These are phyloP conservation scores for Varanus komodoensis DNA, from an alignment of 2,113 vertebrate species.

Conservation along the genomic window DNA sequence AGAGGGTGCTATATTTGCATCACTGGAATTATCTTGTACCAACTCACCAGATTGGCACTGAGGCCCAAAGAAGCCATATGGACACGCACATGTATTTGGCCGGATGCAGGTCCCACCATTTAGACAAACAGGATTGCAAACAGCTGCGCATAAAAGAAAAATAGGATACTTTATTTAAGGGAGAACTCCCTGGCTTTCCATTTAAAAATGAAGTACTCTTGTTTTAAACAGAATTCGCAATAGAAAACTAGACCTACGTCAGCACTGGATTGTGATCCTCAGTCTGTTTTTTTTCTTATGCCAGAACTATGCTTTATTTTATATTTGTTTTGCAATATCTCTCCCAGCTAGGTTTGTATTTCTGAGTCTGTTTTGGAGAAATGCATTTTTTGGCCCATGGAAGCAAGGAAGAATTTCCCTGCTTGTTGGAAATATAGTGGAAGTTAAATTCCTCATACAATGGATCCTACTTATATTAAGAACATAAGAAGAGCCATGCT, in stretches of 20 bases:
- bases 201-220: neutral
- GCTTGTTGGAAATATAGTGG: neutral
- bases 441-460: neutral
- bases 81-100: constrained; percentile 79
- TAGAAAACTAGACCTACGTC: neutral
- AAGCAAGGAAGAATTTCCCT: neutral
- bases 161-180: too few relatives aligned
- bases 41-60: constrained; percentile 82
- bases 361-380: neutral
- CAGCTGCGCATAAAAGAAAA: constrained; percentile 66
- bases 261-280: neutral
- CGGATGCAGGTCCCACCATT: constrained; percentile 81
- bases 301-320: neutral
- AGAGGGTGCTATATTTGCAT: constrained; percentile 29
- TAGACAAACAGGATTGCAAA: constrained; percentile 84
- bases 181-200: neutral
- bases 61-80: constrained; percentile 77
- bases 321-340: neutral
- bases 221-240: neutral
- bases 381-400: neutral
- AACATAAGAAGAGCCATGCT: too few relatives aligned
- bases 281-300: too few relatives aligned
- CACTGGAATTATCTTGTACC: constrained; percentile 37
- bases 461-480: neutral
- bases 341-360: neutral